A percentile compares a stretch with the other conserved stretches of the same genome.
Conservation (phyloP, 1,140 invertebrate genomes). For the Drosophila tropicalis region DNA sequence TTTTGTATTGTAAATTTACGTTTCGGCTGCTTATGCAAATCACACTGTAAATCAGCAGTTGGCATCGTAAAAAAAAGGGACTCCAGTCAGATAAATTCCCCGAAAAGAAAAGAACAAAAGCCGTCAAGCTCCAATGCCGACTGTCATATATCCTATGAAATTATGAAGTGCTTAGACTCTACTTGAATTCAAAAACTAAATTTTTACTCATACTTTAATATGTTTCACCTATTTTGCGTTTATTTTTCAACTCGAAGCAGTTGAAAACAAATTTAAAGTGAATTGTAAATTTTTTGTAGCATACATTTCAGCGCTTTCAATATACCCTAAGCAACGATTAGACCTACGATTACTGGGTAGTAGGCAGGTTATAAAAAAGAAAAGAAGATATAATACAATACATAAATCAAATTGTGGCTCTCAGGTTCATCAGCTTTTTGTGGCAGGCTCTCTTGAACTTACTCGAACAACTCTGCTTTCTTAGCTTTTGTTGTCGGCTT, state of each 20-base stretch:
- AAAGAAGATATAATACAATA: conserved; percentile 61
- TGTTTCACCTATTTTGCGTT: too few species aligned
- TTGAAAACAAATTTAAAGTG: too few species aligned
- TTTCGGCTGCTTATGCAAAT: conserved; percentile 74
- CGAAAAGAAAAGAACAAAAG: too few species aligned
- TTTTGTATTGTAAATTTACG: conserved; percentile 28
- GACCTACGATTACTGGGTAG: background rate
- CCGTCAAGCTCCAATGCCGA: background rate
- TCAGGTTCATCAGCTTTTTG: conserved; percentile 32
- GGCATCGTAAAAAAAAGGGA: conserved; percentile 27
- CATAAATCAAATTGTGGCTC: conserved; percentile 75
- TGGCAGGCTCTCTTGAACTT: conserved; percentile 34
- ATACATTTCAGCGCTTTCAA: background rate
- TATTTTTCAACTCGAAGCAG: too few species aligned
- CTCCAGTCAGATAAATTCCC: conserved; percentile 39
- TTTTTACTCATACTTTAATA: too few species aligned
- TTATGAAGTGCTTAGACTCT: too few species aligned
- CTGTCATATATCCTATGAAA: background rate
- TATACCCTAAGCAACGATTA: background rate
- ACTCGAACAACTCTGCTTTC: conserved; percentile 21
- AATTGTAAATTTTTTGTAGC: background rate
- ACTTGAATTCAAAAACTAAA: too few species aligned
- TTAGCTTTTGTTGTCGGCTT: conserved; percentile 57
- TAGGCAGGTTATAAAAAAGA: conserved; percentile 28
- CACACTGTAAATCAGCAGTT: conserved; percentile 67